A percentile compares a stretch with the other conserved stretches of the same genome.
Evolutionary conservation across 2,113 vertebrate species (phyloP).

Genomic region (Hemichromis elongatus): DNA sequence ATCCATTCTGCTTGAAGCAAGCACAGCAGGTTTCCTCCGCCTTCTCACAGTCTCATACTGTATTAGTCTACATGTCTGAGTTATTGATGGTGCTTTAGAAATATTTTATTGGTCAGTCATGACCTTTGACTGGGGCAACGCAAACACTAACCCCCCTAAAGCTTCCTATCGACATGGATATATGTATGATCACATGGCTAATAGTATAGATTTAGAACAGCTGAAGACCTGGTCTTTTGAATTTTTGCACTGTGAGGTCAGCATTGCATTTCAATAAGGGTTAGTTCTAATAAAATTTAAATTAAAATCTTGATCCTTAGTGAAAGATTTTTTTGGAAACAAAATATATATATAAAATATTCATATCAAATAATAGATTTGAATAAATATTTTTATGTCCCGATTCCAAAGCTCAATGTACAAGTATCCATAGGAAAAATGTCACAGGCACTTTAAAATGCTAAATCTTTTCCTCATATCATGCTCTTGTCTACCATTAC

Average conservation of each 20-base stretch:
- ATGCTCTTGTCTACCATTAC: constrained; percentile 10
- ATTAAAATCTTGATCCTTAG: background rate
- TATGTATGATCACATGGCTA: constrained; percentile 59
- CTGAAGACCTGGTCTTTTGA: constrained; percentile 31
- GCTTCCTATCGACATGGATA: constrained; percentile 49
- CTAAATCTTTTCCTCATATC: background rate
- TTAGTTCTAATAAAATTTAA: background rate
- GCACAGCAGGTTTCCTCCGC: constrained; percentile 43
- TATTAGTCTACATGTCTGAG: constrained; percentile 71
- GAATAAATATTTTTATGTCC: background rate
- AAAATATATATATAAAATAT: fast-evolving
- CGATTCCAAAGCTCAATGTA: background rate
- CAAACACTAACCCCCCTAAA: constrained; percentile 66
- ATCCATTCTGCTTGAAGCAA: constrained; percentile 59
- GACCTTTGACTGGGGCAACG: constrained; percentile 72
- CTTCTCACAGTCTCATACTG: constrained; percentile 65
- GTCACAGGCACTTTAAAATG: background rate
- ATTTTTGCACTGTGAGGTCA: constrained; percentile 47
- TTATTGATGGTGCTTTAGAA: constrained; percentile 72
- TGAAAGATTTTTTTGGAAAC: background rate
- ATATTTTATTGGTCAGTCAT: constrained; percentile 75
- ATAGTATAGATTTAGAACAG: constrained; percentile 52
- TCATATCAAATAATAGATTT: background rate
- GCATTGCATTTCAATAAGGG: constrained; percentile 18
- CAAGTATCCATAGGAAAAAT: background rate